Percentiles rank a stretch among this genome's conserved stretches.
Evolutionary conservation across 2,113 vertebrate species (phyloP).

Genomic region (Columbina picui): DNA sequence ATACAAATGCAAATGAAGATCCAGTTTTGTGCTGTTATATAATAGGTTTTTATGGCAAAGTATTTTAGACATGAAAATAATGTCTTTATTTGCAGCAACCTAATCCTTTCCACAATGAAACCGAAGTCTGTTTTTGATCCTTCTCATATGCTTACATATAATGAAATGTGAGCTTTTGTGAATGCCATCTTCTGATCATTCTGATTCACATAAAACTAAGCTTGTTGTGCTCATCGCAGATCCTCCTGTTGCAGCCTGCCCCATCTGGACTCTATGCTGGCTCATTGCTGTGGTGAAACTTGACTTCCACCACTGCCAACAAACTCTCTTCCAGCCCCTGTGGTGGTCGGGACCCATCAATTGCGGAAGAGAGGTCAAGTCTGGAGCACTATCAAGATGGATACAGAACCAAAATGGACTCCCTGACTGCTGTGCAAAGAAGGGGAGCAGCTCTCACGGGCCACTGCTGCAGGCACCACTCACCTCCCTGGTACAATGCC

Average conservation of each 20-base stretch:
- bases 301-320: background rate
- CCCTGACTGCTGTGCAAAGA: background rate
- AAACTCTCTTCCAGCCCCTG: background rate
- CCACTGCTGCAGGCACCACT: background rate
- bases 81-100: background rate
- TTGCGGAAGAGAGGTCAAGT: background rate
- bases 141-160: background rate
- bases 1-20: background rate
- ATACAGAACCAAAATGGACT: background rate
- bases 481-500: accelerated
- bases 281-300: background rate
- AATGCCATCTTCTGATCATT: background rate
- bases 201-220: background rate
- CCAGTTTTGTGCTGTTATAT: background rate
- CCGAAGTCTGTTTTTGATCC: background rate
- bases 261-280: background rate
- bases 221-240: background rate
- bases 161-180: background rate
- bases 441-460: accelerated
- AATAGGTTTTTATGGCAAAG: background rate
- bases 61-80: background rate
- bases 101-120: background rate
- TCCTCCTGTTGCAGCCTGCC: background rate
- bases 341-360: background rate
- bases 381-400: accelerated